phyloP scores from a whole-genome alignment of 1,140 invertebrate genomes.

The Drosophila mayri region DNA sequence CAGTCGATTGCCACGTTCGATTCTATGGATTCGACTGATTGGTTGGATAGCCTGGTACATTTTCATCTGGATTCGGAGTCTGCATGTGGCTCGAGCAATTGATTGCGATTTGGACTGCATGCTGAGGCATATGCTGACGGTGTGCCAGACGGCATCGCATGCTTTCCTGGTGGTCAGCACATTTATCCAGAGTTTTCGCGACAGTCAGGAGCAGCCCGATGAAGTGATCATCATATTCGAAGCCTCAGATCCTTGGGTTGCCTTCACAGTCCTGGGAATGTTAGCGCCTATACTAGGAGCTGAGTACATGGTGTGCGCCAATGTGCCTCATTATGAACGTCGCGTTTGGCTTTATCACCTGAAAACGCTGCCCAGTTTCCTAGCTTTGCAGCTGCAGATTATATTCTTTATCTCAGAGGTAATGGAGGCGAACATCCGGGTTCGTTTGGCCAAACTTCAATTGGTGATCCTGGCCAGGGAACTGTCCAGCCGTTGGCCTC shows the following conservation, averaged over 20 bases:
- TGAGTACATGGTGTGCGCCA: constrained; percentile 6
- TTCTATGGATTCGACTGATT: constrained; percentile 24
- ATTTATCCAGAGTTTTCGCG: constrained; percentile 26
- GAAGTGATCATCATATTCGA: not conserved
- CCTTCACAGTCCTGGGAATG: constrained; percentile 9
- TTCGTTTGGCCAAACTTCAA: constrained; percentile 11
- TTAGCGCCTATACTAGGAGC: constrained; percentile 19
- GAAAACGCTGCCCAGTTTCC: constrained; percentile 26
- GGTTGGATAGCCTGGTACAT: constrained; percentile 51
- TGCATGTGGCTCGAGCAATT: not conserved
- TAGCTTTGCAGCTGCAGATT: constrained; percentile 58
- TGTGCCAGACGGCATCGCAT: constrained; percentile 34
- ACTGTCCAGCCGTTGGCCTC: constrained; percentile 8
- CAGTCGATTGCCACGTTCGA: not conserved
- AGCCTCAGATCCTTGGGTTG: constrained; percentile 4
- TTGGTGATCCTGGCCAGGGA: constrained; percentile 33
- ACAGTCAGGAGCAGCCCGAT: not conserved
- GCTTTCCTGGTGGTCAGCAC: constrained; percentile 35
- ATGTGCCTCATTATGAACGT: not conserved
- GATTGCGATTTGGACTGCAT: constrained; percentile 56
- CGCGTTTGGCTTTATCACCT: constrained; percentile 16
- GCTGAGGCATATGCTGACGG: constrained; percentile 24
- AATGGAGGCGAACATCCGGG: constrained; percentile 40
- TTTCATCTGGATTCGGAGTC: not conserved
- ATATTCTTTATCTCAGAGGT: constrained; percentile 52